Percentiles rank a stretch among this genome's conserved stretches.
phyloP scores from a whole-genome alignment of 2,113 vertebrate species.

The Tonatia bakeri region DNA sequence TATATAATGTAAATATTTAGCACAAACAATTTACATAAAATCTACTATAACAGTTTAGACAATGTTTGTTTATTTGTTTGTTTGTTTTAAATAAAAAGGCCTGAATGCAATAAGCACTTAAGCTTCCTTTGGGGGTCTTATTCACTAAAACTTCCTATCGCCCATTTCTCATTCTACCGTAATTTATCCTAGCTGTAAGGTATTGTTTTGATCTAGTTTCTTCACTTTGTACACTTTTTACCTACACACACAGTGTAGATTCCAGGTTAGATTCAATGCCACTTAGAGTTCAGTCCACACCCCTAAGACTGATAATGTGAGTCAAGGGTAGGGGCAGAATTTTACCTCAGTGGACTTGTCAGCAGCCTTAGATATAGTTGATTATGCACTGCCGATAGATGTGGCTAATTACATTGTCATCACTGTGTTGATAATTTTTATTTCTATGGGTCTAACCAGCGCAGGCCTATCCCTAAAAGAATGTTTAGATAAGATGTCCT shows the following conservation, averaged over 20 bases:
- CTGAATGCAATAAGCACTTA: constrained; percentile 8
- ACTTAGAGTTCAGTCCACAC: constrained; percentile 21
- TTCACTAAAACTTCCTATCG: constrained; percentile 5
- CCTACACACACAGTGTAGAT: background rate
- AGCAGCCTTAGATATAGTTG: background rate
- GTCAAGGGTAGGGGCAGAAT: background rate
- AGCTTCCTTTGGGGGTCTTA: background rate
- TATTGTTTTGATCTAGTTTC: constrained; percentile 1
- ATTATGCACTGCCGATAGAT: constrained; percentile 39
- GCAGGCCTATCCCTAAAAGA: constrained; percentile 17
- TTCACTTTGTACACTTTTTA: background rate
- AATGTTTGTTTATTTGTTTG: background rate
- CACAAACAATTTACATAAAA: constrained; percentile 64
- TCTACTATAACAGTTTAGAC: constrained; percentile 29
- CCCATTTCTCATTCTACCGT: constrained; percentile 19
- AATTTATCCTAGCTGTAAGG: background rate
- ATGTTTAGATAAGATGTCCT: constrained; percentile 38
- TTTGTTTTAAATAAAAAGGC: background rate
- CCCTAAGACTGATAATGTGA: background rate
- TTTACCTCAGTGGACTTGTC: background rate
- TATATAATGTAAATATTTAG: constrained; percentile 58
- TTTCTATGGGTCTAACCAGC: background rate
- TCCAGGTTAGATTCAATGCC: constrained; percentile 22
- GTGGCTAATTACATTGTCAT: constrained; percentile 46
- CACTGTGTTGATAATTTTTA: background rate